A percentile compares a stretch with the other conserved stretches of the same genome.
Evolutionary conservation across 2,113 vertebrate genomes (phyloP).

Genomic region (Sardina pilchardus): DNA sequence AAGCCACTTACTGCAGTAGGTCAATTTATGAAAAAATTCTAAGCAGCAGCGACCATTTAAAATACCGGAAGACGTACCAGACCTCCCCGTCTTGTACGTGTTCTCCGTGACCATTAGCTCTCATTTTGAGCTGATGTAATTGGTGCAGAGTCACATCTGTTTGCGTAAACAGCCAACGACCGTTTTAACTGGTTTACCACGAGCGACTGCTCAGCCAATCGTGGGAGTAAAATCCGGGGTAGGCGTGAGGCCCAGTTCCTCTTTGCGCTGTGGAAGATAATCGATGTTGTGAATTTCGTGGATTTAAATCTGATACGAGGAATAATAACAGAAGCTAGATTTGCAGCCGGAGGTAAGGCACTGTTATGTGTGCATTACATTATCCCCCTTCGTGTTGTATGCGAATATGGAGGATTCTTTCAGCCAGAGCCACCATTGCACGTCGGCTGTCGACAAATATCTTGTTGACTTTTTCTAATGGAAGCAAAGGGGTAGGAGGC

Average conservation of each 20-base stretch:
- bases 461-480: constrained; percentile 60
- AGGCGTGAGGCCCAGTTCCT: constrained; percentile 51
- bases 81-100: constrained; percentile 31
- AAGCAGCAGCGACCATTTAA: background rate
- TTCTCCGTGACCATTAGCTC: constrained; percentile 23
- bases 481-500: constrained; percentile 50
- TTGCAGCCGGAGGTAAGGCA: constrained; percentile 67
- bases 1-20: background rate
- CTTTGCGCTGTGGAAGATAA: constrained; percentile 52
- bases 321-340: background rate
- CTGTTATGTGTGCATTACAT: background rate
- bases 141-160: background rate
- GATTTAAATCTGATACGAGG: constrained; percentile 45
- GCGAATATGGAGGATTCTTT: background rate
- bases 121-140: background rate
- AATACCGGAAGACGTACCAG: background rate
- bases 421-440: background rate
- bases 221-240: background rate
- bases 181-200: background rate
- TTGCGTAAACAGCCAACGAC: constrained; percentile 47
- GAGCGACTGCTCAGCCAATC: constrained; percentile 55
- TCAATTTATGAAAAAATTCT: background rate
- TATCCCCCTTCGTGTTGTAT: background rate
- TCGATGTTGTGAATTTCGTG: constrained; percentile 55
- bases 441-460: constrained; percentile 53